Evolutionary conservation across 2,797 vertebrate species (phyloP).

Genomic region (Prionace glauca): DNA sequence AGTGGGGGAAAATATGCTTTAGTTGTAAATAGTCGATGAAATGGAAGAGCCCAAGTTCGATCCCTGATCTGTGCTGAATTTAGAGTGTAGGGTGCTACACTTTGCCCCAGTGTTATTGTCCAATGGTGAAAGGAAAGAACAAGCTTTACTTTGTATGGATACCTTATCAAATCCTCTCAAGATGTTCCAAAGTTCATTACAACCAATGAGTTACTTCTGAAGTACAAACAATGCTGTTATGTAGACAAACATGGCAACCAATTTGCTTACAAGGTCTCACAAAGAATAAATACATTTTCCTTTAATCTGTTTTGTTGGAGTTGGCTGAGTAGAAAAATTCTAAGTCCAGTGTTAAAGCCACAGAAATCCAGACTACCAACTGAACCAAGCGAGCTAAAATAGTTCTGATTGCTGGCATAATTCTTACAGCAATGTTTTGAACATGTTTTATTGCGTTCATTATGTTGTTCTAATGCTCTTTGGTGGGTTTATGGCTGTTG

Average conservation of each 20-base stretch:
- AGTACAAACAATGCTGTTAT: not conserved
- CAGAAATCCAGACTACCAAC: not conserved
- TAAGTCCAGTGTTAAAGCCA: not conserved
- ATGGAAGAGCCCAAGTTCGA: not conserved
- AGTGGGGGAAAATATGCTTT: not conserved
- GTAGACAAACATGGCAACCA: not conserved
- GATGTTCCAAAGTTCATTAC: not conserved
- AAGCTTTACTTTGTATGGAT: not conserved
- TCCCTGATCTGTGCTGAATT: not conserved
- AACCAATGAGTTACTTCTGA: not conserved
- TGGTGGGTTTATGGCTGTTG: constrained; percentile 44
- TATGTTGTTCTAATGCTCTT: constrained; percentile 34
- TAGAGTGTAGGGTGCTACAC: not conserved
- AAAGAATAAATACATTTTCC: not conserved
- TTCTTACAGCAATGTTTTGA: not conserved
- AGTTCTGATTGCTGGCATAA: not conserved
- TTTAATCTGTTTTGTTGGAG: not conserved
- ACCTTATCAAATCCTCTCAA: not conserved
- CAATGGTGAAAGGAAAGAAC: not conserved
- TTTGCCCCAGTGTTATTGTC: not conserved
- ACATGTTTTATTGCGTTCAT: not conserved
- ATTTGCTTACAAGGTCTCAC: not conserved
- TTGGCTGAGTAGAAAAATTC: not conserved
- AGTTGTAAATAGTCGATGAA: not conserved
- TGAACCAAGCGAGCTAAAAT: not conserved